Conservation (phyloP, 2,797 vertebrate species). For the Percopsis omiscomaycus region DNA sequence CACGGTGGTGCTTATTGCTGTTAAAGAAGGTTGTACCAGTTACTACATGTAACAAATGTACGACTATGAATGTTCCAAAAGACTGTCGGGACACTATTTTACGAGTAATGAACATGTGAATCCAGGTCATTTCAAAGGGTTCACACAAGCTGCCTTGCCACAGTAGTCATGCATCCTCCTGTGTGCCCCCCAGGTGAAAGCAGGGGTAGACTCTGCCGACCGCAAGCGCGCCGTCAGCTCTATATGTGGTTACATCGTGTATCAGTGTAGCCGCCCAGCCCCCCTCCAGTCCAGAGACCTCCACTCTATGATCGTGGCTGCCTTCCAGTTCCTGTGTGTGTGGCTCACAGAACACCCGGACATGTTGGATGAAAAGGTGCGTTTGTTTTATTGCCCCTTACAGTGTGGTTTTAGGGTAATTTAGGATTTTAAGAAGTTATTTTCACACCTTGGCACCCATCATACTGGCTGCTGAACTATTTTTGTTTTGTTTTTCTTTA, state of each 20-base stretch:
- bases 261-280: constrained; percentile 93
- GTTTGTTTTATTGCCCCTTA: neutral
- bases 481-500: neutral
- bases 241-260: constrained; percentile 91
- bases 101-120: too few species aligned
- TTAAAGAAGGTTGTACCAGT: too few species aligned
- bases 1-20: too few species aligned
- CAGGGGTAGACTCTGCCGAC: constrained; percentile 84
- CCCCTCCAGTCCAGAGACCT: constrained; percentile 93
- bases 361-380: constrained; percentile 95
- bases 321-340: constrained; percentile 95
- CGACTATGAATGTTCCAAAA: too few species aligned
- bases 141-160: too few species aligned
- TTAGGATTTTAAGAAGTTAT: too few species aligned
- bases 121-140: too few species aligned
- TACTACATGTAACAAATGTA: too few species aligned
- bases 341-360: constrained; percentile 95
- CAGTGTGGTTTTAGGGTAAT: too few species aligned
- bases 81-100: too few species aligned
- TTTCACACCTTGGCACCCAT: too few species aligned
- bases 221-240: constrained; percentile 89
- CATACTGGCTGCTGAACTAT: too few species aligned
- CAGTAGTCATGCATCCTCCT: neutral
- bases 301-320: constrained; percentile 97
- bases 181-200: constrained; percentile 80